These are phyloP conservation scores for Pseudochromis fuscus DNA, from an alignment of 2,797 vertebrate species.

Conservation along the genomic window DNA sequence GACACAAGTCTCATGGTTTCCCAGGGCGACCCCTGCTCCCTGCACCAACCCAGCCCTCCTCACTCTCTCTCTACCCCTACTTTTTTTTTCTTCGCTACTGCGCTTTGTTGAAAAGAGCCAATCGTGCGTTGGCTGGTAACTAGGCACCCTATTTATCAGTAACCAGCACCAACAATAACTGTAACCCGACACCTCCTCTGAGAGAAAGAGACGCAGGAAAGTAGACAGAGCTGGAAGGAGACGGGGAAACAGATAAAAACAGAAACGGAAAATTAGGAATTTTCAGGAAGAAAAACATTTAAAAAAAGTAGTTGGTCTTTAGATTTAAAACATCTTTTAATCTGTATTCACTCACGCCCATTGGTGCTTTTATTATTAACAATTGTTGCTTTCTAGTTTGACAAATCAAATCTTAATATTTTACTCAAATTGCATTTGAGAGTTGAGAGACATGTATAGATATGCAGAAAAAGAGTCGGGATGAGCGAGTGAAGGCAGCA, in stretches of 20 bases:
- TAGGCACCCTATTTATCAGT: conserved; percentile 93
- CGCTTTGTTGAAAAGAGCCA: conserved; percentile 81
- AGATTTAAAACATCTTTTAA: not conserved
- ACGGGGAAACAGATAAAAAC: conserved; percentile 20
- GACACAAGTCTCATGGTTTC: conserved; percentile 86
- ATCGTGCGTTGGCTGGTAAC: conserved; percentile 83
- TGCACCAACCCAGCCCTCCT: conserved; percentile 28
- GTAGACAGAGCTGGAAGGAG: conserved; percentile 47
- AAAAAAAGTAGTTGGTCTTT: not conserved
- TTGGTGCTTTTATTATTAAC: not conserved
- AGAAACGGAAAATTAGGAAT: conserved; percentile 25
- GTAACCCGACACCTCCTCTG: conserved; percentile 80
- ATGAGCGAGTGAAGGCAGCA: conserved; percentile 23
- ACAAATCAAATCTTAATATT: not conserved
- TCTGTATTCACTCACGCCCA: not conserved
- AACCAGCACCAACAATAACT: conserved; percentile 92
- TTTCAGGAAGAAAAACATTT: not conserved
- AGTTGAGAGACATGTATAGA: conserved; percentile 9
- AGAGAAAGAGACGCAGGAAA: conserved; percentile 56
- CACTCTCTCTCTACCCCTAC: conserved; percentile 1
- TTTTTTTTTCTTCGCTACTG: conserved; percentile 15
- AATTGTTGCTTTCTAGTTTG: not conserved
- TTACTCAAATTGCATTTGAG: fast-evolving
- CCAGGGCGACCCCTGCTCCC: conserved; percentile 78
- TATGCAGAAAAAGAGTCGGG: not conserved